Conservation (phyloP, 2,888 invertebrate genomes). For the Euproctis similis region DNA sequence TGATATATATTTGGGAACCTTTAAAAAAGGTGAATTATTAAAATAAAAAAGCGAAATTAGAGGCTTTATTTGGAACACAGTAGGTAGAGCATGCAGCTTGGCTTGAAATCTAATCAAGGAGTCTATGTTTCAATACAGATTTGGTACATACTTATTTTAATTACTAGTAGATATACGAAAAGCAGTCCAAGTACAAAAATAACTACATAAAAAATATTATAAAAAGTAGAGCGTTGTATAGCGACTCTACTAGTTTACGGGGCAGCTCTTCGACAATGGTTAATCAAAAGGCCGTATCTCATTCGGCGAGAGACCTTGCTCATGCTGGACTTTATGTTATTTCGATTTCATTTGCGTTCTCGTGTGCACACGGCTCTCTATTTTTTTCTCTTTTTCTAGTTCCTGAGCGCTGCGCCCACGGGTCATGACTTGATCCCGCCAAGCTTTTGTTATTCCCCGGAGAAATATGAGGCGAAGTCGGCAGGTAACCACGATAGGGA, state of each 20-base stretch:
- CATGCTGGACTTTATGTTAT: conserved; percentile 56
- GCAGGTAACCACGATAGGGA: conserved; percentile 45
- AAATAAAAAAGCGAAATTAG: too few relatives aligned
- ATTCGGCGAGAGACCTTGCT: conserved; percentile 58
- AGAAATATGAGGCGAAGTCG: conserved; percentile 64
- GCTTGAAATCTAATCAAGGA: too few relatives aligned
- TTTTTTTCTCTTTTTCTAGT: conserved; percentile 58
- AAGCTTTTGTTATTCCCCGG: conserved; percentile 58
- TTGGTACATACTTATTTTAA: too few relatives aligned
- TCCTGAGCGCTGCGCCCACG: conserved; percentile 44
- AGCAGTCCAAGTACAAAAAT: too few relatives aligned
- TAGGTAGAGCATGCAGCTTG: too few relatives aligned
- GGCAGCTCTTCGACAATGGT: conserved; percentile 56
- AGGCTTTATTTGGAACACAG: too few relatives aligned
- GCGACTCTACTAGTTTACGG: conserved; percentile 39
- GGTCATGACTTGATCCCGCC: conserved; percentile 60
- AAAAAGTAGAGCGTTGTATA: conserved; percentile 16
- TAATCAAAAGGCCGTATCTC: conserved; percentile 73
- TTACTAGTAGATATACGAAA: too few relatives aligned
- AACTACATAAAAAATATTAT: conserved; percentile 19
- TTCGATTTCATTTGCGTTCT: conserved; percentile 75
- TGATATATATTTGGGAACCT: too few relatives aligned
- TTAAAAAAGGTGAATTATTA: too few relatives aligned
- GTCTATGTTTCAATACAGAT: too few relatives aligned
- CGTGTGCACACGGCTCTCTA: conserved; percentile 56